These are phyloP conservation scores for Plutella xylostella DNA, from an alignment of 2,888 invertebrate genomes.

Conservation along the genomic window DNA sequence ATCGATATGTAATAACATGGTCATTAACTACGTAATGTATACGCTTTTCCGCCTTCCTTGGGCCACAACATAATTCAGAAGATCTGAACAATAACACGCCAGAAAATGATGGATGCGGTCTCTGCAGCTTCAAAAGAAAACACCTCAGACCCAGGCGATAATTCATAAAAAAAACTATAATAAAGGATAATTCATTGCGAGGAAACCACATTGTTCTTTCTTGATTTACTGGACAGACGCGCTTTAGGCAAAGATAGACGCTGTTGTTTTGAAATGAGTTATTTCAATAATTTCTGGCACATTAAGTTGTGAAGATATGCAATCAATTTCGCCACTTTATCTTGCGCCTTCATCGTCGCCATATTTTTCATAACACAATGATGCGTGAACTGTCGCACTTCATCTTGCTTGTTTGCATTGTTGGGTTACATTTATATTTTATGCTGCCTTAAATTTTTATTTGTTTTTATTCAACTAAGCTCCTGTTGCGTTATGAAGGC, in stretches of 20 bases:
- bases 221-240: constrained; percentile 8
- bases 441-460: no score
- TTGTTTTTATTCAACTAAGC: background rate
- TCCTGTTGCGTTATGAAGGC: background rate
- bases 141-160: constrained; percentile 50
- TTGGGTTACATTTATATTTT: no score
- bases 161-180: constrained; percentile 51
- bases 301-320: no score
- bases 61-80: constrained; percentile 24
- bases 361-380: no score
- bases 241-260: constrained; percentile 7
- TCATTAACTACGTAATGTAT: no score
- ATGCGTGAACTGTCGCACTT: no score
- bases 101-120: constrained; percentile 52
- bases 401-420: no score
- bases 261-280: background rate
- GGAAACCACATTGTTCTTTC: constrained; percentile 37
- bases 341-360: no score
- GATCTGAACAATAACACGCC: constrained; percentile 41
- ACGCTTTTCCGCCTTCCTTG: background rate
- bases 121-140: constrained; percentile 45
- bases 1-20: no score
- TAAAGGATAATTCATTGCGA: constrained; percentile 35
- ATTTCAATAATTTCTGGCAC: no score
- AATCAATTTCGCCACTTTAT: no score